A percentile compares a stretch with the other conserved stretches of the same genome.
Conservation (phyloP, 1,140 invertebrate species). For the Drosophila willistoni region DNA sequence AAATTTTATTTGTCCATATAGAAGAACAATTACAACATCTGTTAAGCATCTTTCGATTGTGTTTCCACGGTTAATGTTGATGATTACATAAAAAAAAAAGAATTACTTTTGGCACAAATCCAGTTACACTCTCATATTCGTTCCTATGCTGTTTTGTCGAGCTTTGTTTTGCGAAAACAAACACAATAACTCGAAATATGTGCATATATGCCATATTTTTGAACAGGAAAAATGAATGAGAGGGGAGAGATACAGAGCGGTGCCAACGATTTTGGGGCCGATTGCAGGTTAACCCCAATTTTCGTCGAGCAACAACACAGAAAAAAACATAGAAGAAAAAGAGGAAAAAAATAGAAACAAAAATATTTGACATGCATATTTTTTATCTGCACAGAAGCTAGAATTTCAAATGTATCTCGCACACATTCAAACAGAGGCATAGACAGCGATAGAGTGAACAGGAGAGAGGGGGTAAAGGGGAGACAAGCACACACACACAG, state of each 20-base stretch:
- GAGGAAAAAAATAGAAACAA: constrained; percentile 10
- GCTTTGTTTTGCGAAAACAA: constrained; percentile 6
- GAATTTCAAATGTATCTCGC: constrained; percentile 74
- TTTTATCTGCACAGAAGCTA: constrained; percentile 71
- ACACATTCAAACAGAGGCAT: constrained; percentile 19
- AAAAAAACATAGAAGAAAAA: not conserved
- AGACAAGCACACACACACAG: constrained; percentile 19
- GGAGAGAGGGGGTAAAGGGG: not conserved
- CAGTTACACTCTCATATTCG: not conserved
- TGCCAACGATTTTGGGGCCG: constrained; percentile 30
- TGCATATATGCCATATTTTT: constrained; percentile 30
- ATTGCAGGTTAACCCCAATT: constrained; percentile 74
- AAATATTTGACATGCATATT: constrained; percentile 75
- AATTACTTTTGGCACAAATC: not conserved
- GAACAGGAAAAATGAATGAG: not conserved
- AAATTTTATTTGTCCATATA: too few relatives aligned
- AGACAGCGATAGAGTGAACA: not conserved
- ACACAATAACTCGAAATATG: constrained; percentile 35
- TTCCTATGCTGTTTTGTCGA: not conserved
- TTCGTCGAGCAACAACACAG: constrained; percentile 36
- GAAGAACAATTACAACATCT: too few relatives aligned
- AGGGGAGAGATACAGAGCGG: constrained; percentile 4
- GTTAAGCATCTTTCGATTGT: too few relatives aligned
- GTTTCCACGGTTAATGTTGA: not conserved
- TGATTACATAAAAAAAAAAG: not conserved